Conservation (phyloP, 2,888 invertebrate species). For the Phyto melanocephala region DNA sequence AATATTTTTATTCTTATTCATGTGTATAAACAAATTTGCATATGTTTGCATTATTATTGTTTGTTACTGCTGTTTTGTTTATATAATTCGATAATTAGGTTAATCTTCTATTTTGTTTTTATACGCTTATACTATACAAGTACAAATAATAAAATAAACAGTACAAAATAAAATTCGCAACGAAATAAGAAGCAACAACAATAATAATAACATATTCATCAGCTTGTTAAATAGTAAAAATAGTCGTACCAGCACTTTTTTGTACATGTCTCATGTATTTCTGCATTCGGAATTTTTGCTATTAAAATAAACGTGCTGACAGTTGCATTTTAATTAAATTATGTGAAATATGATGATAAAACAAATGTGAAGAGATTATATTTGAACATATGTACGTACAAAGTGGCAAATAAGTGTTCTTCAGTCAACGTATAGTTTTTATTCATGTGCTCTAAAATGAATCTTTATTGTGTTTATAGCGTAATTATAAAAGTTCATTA, state of each 20-base stretch:
- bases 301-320: slow-evolving; percentile 46
- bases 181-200: neutral
- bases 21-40: slow-evolving; percentile 5
- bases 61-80: slow-evolving; percentile 15
- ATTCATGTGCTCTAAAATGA: no score
- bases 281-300: slow-evolving; percentile 34
- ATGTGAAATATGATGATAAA: slow-evolving; percentile 15
- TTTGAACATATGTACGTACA: neutral
- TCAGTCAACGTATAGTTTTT: neutral
- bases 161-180: neutral
- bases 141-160: neutral
- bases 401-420: neutral
- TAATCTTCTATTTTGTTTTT: slow-evolving; percentile 56
- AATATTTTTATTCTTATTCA: neutral
- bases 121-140: slow-evolving; percentile 33
- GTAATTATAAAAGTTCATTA: slow-evolving; percentile 12
- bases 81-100: slow-evolving; percentile 56
- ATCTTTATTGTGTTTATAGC: no score
- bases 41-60: slow-evolving; percentile 27
- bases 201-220: slow-evolving; percentile 7
- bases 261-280: neutral
- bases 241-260: neutral
- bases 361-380: neutral
- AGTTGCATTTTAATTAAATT: slow-evolving; percentile 42
- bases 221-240: slow-evolving; percentile 3